Percentiles rank a stretch among this genome's conserved stretches.
Evolutionary conservation across 2,113 vertebrate genomes (phyloP).

Genomic region (Phainopepla nitens): DNA sequence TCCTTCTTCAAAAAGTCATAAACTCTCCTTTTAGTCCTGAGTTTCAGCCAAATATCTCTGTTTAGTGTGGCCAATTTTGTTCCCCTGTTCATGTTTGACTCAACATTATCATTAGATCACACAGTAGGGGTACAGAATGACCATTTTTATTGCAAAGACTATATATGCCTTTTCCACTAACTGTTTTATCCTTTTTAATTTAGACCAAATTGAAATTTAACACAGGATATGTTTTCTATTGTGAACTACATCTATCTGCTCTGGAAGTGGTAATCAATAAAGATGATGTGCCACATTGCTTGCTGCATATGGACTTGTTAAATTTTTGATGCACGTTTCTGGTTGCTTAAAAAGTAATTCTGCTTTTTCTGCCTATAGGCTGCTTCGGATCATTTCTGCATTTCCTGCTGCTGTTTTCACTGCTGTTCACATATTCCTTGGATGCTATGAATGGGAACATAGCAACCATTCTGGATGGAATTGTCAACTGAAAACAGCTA

Average conservation of each 20-base stretch:
- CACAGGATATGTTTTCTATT: neutral
- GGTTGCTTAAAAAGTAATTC: neutral
- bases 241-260: neutral
- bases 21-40: neutral
- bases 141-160: neutral
- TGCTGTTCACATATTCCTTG: neutral
- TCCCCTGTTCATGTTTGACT: neutral
- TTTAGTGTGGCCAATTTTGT: neutral
- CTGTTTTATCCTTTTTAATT: neutral
- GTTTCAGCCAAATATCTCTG: neutral
- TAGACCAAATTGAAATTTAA: neutral
- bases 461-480: neutral
- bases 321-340: neutral
- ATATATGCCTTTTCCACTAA: neutral
- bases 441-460: neutral
- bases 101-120: neutral
- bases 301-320: neutral
- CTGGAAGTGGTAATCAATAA: neutral
- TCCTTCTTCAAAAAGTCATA: neutral
- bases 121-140: neutral
- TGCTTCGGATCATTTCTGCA: neutral
- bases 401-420: neutral
- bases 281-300: neutral
- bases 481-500: neutral
- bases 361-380: neutral